These are phyloP conservation scores for Drosophila peninsularis DNA, from an alignment of 2,888 invertebrate genomes.

Conservation along the genomic window DNA sequence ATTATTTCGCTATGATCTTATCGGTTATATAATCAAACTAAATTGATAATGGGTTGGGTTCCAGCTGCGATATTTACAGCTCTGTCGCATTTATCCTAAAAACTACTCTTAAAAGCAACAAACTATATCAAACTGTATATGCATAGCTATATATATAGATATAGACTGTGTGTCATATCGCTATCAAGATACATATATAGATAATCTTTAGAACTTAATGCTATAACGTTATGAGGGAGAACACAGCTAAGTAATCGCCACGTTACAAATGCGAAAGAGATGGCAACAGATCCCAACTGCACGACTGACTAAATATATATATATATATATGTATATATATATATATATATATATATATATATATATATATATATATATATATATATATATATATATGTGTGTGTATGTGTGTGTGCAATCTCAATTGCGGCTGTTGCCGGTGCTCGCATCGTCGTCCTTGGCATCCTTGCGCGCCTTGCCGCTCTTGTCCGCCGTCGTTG, in stretches of 20 bases:
- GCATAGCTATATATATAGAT: background rate
- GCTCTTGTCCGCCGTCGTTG: slow-evolving; percentile 34
- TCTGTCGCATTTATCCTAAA: slow-evolving; percentile 5
- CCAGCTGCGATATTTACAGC: background rate
- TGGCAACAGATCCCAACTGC: slow-evolving; percentile 16
- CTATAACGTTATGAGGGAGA: slow-evolving; percentile 10
- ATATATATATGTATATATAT: background rate
- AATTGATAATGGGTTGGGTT: background rate
- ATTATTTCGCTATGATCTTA: background rate
- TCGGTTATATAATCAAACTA: background rate
- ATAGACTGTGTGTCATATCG: too few species aligned
- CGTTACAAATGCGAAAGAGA: slow-evolving; percentile 34
- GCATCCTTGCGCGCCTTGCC: slow-evolving; percentile 62
- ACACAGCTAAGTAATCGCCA: background rate
- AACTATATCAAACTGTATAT: background rate
- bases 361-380: background rate
- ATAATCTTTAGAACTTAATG: background rate
- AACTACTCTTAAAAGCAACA: slow-evolving; percentile 15
- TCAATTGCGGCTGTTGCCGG: slow-evolving; percentile 15
- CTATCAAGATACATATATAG: too few species aligned
- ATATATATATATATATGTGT: background rate
- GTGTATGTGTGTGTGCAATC: background rate
- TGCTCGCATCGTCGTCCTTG: slow-evolving; percentile 48
- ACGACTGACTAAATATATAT: background rate
- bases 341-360: background rate